phyloP scores from a whole-genome alignment of 2,888 invertebrate genomes.

The Rhabditophanes sp. region DNA sequence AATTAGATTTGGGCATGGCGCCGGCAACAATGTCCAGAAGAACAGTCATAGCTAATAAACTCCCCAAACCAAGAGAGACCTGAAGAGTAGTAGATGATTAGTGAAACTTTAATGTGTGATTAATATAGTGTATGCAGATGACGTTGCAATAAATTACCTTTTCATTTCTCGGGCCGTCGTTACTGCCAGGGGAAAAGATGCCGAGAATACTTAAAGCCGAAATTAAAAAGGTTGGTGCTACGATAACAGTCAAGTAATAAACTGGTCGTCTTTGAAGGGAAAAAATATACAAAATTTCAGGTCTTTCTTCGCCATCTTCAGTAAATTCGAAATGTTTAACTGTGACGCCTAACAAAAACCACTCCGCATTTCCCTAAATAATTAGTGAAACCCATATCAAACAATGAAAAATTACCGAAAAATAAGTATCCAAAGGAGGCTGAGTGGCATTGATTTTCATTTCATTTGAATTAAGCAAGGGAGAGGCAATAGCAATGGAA shows the following conservation, averaged over 20 bases:
- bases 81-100: too few species aligned
- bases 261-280: slow-evolving; percentile 32
- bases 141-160: slow-evolving; percentile 17
- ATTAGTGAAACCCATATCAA: too few species aligned
- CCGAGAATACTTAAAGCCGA: slow-evolving; percentile 37
- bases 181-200: slow-evolving; percentile 34
- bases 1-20: slow-evolving; percentile 36
- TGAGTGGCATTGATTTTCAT: slow-evolving; percentile 34
- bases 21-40: slow-evolving; percentile 25
- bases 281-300: slow-evolving; percentile 36
- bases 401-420: slow-evolving; percentile 16
- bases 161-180: slow-evolving; percentile 37
- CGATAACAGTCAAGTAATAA: slow-evolving; percentile 42
- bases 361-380: slow-evolving; percentile 41
- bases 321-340: slow-evolving; percentile 34
- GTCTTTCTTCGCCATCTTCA: slow-evolving; percentile 39
- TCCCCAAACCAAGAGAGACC: slow-evolving; percentile 10
- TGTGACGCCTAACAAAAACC: slow-evolving; percentile 39
- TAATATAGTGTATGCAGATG: slow-evolving; percentile 1
- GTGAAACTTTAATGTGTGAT: too few species aligned
- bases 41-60: slow-evolving; percentile 36
- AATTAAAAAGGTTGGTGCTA: slow-evolving; percentile 38
- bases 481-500: slow-evolving; percentile 38
- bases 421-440: slow-evolving; percentile 31
- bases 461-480: slow-evolving; percentile 31